These are phyloP conservation scores for Geotrypetes seraphini DNA, from an alignment of 2,797 vertebrate species.

Conservation along the genomic window DNA sequence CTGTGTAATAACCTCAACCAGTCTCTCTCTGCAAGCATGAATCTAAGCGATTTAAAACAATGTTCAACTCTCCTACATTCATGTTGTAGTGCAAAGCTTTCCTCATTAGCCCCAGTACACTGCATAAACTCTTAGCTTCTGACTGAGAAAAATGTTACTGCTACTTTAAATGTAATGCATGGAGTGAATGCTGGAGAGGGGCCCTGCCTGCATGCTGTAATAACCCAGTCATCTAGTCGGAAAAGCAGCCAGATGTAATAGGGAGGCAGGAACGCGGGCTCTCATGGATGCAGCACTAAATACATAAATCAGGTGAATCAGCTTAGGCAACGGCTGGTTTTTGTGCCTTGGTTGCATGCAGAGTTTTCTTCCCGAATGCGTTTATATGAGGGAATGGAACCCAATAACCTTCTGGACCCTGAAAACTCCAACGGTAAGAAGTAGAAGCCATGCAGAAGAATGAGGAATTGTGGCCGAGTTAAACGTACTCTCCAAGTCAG, in stretches of 20 bases:
- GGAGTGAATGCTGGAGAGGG: constrained; percentile 56
- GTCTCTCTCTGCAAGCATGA: too few species aligned
- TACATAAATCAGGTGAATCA: constrained; percentile 58
- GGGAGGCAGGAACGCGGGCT: constrained; percentile 61
- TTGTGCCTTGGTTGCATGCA: constrained; percentile 44
- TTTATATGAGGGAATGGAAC: constrained; percentile 70
- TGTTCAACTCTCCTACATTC: too few species aligned
- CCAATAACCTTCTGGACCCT: constrained; percentile 57
- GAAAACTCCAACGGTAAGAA: constrained; percentile 78
- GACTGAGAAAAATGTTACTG: constrained; percentile 56
- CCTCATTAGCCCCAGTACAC: too few species aligned
- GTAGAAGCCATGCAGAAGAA: constrained; percentile 21
- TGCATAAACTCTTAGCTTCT: too few species aligned
- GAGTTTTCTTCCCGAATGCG: constrained; percentile 42
- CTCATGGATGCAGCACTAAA: constrained; percentile 53
- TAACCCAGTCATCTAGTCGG: constrained; percentile 58
- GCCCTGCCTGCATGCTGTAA: constrained; percentile 57
- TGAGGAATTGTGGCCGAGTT: constrained; percentile 16
- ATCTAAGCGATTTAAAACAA: too few species aligned
- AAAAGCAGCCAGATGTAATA: constrained; percentile 75
- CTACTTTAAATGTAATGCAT: constrained; percentile 66
- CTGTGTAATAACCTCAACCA: too few species aligned
- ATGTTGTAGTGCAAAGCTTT: too few species aligned
- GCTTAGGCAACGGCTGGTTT: constrained; percentile 30
- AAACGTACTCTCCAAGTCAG: constrained; percentile 10